phyloP scores from a whole-genome alignment of 37 sponge, comb jelly and placozoan genomes.

The Ianthella basta region DNA sequence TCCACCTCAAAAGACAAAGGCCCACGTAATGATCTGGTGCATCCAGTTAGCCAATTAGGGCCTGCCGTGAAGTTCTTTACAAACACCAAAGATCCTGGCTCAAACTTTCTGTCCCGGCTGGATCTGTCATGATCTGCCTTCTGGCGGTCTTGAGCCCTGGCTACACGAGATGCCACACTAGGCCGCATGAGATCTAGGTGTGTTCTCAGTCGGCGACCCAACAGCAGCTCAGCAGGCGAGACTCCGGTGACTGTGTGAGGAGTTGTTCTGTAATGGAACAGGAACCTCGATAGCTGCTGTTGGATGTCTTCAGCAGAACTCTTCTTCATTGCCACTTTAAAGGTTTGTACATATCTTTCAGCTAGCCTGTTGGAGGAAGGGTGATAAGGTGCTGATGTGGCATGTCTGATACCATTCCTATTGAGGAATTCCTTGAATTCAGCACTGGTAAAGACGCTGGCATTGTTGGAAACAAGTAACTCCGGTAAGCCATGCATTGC shows the following conservation, averaged over 20 bases:
- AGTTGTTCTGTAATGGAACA: slow-evolving; percentile 11
- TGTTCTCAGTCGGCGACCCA: background rate
- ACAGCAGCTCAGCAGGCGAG: background rate
- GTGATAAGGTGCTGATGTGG: background rate
- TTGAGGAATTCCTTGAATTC: slow-evolving; percentile 20
- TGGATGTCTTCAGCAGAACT: background rate
- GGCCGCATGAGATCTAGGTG: background rate
- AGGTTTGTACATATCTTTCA: slow-evolving; percentile 8
- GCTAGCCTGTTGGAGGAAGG: slow-evolving; percentile 25
- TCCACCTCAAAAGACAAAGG: too few species aligned
- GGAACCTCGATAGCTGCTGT: background rate
- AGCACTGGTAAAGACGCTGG: slow-evolving; percentile 22
- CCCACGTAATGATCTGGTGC: too few species aligned
- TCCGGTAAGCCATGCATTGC: slow-evolving; percentile 34
- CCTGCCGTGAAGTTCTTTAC: background rate
- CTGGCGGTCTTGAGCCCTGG: background rate
- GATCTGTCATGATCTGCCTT: background rate
- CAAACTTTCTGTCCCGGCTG: background rate
- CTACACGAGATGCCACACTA: background rate
- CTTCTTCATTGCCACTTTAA: slow-evolving; percentile 27
- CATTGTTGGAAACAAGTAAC: slow-evolving; percentile 27
- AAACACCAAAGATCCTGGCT: background rate
- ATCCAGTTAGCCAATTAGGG: background rate
- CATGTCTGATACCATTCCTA: slow-evolving; percentile 6
- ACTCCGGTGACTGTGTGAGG: background rate